Evolutionary conservation across 2,888 invertebrate species (phyloP), one percentile per base, ranked within the genome.

Genomic region (Vanessa cardui): DNA sequence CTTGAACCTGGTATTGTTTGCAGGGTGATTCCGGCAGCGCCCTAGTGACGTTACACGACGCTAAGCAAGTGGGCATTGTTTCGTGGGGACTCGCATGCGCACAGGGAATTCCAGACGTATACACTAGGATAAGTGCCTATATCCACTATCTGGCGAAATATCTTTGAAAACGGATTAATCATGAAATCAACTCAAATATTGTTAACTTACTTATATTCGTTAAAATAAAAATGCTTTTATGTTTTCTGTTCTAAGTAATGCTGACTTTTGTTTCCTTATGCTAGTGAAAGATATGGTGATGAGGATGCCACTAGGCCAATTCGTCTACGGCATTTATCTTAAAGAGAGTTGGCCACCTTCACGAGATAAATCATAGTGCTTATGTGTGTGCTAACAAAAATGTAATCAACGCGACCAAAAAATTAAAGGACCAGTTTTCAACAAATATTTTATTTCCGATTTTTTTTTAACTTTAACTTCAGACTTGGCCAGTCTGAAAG

Each of bases 71-170:
- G 58, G 89, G 86, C 15, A 50, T 88, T 3, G 88, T 88, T 5
- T 88, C 89, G 0, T 89, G 89, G 89, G 88, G 88, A 64, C 80
- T 84, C 76, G 83, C 86, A 0, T 89, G 89, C 75, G 89, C 87
- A 0, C 77, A 68, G 1, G 87, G 85, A 1, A 83, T 81, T 0
- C 88, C 89, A 0, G 89, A 89, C 71, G 77, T 89, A 71, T 85
- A 82, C 75, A 84, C 76, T 15, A 73, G 87, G 16, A 6, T 85
- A 68, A 79, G 82, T 62, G 78, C 74, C 16, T 85, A 70, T 78
- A 58, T 66, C 15, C 33, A 67, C 69, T 87, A 60, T 33, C n/a
- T 73, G n/a, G 7, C 21, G 8, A 8, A n/a, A 1, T 16, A 9
- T 12, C 52, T 69, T 20, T 47, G n/a, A 20, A 12, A 39, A 0